These are phyloP conservation scores for Arctopsyche grandis DNA, from an alignment of 1,140 invertebrate species.

Conservation along the genomic window DNA sequence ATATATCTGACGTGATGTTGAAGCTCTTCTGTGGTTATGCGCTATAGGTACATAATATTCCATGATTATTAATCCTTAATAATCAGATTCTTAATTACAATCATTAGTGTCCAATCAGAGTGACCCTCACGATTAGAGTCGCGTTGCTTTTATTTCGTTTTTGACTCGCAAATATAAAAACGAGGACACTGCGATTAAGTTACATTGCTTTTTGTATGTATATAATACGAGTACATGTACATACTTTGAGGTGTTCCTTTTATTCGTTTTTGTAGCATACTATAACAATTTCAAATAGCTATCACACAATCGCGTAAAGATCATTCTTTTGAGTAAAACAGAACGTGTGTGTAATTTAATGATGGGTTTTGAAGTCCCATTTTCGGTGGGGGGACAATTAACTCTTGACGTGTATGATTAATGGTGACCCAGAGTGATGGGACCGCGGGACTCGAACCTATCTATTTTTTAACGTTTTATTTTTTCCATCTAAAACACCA, in stretches of 20 bases:
- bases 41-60: too few species aligned
- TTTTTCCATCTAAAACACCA: constrained; percentile 31
- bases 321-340: neutral
- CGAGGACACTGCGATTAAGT: constrained; percentile 36
- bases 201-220: constrained; percentile 8
- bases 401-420: constrained; percentile 47
- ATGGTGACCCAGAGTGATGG: constrained; percentile 42
- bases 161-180: constrained; percentile 12
- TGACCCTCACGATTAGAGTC: too few species aligned
- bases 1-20: too few species aligned
- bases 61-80: too few species aligned
- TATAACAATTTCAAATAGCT: neutral
- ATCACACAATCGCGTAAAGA: constrained; percentile 10
- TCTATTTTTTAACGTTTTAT: constrained; percentile 31
- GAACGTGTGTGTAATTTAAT: constrained; percentile 31
- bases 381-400: constrained; percentile 46
- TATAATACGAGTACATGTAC: neutral
- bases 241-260: neutral
- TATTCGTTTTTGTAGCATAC: neutral
- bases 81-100: too few species aligned
- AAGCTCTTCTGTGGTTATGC: too few species aligned
- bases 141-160: too few species aligned
- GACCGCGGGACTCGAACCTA: constrained; percentile 37
- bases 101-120: too few species aligned
- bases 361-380: constrained; percentile 41